These are phyloP conservation scores for Agonopterix alstromeriana DNA, from an alignment of 2,888 invertebrate species.

Conservation along the genomic window DNA sequence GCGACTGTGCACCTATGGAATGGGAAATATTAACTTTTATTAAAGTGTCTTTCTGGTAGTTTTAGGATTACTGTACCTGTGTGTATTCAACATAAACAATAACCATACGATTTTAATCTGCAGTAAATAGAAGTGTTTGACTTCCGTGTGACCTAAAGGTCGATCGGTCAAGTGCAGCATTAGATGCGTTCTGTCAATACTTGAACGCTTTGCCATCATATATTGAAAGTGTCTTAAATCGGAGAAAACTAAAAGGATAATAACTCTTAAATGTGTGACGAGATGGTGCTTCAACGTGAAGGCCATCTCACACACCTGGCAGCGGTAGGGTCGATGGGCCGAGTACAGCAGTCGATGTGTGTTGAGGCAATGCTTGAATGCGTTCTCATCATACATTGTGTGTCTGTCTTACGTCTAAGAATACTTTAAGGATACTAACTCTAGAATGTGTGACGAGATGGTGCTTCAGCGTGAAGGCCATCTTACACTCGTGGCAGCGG, in stretches of 20 bases:
- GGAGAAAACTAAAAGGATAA: conserved; percentile 13
- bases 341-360: too few relatives aligned
- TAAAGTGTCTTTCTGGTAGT: neutral
- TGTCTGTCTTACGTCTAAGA: too few relatives aligned
- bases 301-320: conserved; percentile 90
- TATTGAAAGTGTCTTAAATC: too few relatives aligned
- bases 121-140: too few relatives aligned
- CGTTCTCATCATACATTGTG: too few relatives aligned
- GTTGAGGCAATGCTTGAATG: too few relatives aligned
- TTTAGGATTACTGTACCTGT: neutral
- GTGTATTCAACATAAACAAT: too few relatives aligned
- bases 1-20: conserved; percentile 80
- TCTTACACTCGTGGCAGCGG: conserved; percentile 90
- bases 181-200: too few relatives aligned
- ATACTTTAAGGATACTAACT: conserved; percentile 49
- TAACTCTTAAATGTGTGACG: conserved; percentile 85
- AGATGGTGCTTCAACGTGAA: conserved; percentile 91
- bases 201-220: too few relatives aligned
- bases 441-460: conserved; percentile 88
- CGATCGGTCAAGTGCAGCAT: too few relatives aligned
- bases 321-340: conserved; percentile 85
- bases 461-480: conserved; percentile 90
- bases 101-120: too few relatives aligned
- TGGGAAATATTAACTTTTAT: neutral
- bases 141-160: too few relatives aligned